A percentile compares a stretch with the other conserved stretches of the same genome.
Conservation (phyloP, 2,888 invertebrate genomes). For the Ophion ventricosus region DNA sequence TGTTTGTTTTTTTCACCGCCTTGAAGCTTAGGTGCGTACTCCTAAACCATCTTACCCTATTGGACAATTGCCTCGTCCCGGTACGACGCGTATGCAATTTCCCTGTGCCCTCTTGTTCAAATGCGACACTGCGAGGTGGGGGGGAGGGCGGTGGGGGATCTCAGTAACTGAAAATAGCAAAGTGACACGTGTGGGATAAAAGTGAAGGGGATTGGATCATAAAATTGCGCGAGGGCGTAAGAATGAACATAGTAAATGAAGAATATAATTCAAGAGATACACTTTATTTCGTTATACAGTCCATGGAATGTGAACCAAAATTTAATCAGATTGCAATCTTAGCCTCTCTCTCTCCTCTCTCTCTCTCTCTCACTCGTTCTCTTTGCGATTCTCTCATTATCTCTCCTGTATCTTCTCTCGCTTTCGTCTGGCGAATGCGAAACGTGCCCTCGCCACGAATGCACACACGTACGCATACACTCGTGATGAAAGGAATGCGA, state of each 20-base stretch:
- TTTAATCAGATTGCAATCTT: slow-evolving; percentile 73
- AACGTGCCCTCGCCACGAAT: slow-evolving; percentile 29
- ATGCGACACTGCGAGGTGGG: not conserved
- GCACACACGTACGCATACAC: slow-evolving; percentile 5
- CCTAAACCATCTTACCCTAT: no score
- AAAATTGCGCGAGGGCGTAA: not conserved
- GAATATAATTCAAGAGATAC: not conserved
- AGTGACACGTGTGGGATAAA: not conserved
- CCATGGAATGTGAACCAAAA: slow-evolving; percentile 71
- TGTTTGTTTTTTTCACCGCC: no score
- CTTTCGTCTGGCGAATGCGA: slow-evolving; percentile 27
- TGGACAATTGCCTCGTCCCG: not conserved
- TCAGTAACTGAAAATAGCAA: not conserved
- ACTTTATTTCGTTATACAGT: slow-evolving; percentile 41
- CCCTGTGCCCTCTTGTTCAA: not conserved
- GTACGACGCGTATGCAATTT: not conserved
- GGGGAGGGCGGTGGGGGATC: no score
- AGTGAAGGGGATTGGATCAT: not conserved
- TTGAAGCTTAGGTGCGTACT: no score
- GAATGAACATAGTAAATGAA: not conserved
- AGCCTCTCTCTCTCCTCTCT: slow-evolving; percentile 49
- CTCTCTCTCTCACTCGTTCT: slow-evolving; percentile 16
- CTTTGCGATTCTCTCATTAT: slow-evolving; percentile 50
- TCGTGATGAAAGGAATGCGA: slow-evolving; percentile 35
- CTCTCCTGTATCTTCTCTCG: slow-evolving; percentile 16